A percentile compares a stretch with the other conserved stretches of the same genome.
Evolutionary conservation across 30 jellyfish, hydroid and myxozoan genomes (phyloP).

Genomic region (Clytia hemisphaerica): DNA sequence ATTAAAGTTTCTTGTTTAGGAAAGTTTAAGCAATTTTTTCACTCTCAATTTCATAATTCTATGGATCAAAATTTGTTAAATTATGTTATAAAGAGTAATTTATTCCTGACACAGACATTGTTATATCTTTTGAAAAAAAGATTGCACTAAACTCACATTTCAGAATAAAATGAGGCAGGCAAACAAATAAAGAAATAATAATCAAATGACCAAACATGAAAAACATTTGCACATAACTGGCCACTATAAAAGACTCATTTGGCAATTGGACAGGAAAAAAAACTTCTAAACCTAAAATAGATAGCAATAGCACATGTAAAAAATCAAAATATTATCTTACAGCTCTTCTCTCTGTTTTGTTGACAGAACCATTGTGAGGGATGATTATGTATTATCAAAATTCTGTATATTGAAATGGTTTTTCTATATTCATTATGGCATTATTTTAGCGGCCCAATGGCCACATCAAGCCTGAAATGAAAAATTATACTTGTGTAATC

Average conservation of each 20-base stretch:
- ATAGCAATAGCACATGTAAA: background rate
- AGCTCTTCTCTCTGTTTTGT: slow-evolving; percentile 90
- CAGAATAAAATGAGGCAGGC: background rate
- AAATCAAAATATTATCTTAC: slow-evolving; percentile 35
- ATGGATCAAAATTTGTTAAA: no score
- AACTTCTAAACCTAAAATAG: background rate
- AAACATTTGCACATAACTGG: background rate
- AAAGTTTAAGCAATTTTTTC: no score
- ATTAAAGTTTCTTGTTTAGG: no score
- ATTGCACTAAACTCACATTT: no score
- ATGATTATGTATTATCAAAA: background rate
- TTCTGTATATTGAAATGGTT: background rate
- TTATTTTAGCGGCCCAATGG: slow-evolving; percentile 29
- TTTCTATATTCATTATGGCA: no score
- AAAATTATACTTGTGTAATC: background rate
- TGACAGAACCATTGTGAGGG: slow-evolving; percentile 67
- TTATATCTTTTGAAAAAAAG: no score
- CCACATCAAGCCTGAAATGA: slow-evolving; percentile 3
- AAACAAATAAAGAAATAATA: background rate
- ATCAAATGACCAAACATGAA: background rate
- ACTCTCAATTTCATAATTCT: no score
- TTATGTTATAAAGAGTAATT: no score
- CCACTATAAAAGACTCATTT: background rate
- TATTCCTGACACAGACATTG: no score
- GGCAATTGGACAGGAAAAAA: background rate